A percentile compares a stretch with the other conserved stretches of the same genome.
These are phyloP conservation scores for Anolis carolinensis DNA, from an alignment of 2,113 vertebrate genomes.

Conservation along the genomic window DNA sequence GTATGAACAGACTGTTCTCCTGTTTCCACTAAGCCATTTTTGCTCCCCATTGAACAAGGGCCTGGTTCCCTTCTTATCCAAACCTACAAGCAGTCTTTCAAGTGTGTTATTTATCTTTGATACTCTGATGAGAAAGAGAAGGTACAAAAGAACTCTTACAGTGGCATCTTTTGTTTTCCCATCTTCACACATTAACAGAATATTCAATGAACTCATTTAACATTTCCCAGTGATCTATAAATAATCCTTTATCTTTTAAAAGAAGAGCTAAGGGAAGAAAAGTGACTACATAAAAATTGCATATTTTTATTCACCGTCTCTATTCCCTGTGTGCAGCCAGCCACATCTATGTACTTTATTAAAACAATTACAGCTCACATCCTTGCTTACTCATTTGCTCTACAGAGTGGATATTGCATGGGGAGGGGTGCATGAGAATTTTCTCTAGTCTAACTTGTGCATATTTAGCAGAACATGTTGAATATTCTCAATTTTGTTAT, in stretches of 20 bases:
- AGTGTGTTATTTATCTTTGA: slow-evolving; percentile 37
- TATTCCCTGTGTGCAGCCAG: slow-evolving; percentile 57
- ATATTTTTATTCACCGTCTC: slow-evolving; percentile 58
- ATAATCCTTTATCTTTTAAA: slow-evolving; percentile 68
- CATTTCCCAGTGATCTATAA: slow-evolving; percentile 68
- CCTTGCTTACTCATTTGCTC: slow-evolving; percentile 53
- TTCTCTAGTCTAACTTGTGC: slow-evolving; percentile 39
- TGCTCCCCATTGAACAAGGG: neutral
- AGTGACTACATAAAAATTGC: slow-evolving; percentile 39
- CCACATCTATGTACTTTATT: slow-evolving; percentile 62
- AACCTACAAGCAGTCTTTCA: slow-evolving; percentile 20
- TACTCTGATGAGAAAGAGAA: slow-evolving; percentile 55
- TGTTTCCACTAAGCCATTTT: slow-evolving; percentile 27
- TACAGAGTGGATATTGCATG: slow-evolving; percentile 64
- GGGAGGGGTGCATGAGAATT: slow-evolving; percentile 35
- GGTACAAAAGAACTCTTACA: slow-evolving; percentile 50
- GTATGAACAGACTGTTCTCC: slow-evolving; percentile 24
- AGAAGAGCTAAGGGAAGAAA: slow-evolving; percentile 61
- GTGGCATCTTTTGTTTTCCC: slow-evolving; percentile 57
- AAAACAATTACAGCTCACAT: slow-evolving; percentile 66
- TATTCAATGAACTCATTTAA: slow-evolving; percentile 70
- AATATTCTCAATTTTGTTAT: slow-evolving; percentile 7
- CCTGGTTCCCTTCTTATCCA: slow-evolving; percentile 31
- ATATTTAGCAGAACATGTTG: slow-evolving; percentile 58
- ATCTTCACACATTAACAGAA: slow-evolving; percentile 60